A percentile compares a stretch with the other conserved stretches of the same genome.
Conservation (phyloP, 2,113 vertebrate species). For the Terrapene triunguis region DNA sequence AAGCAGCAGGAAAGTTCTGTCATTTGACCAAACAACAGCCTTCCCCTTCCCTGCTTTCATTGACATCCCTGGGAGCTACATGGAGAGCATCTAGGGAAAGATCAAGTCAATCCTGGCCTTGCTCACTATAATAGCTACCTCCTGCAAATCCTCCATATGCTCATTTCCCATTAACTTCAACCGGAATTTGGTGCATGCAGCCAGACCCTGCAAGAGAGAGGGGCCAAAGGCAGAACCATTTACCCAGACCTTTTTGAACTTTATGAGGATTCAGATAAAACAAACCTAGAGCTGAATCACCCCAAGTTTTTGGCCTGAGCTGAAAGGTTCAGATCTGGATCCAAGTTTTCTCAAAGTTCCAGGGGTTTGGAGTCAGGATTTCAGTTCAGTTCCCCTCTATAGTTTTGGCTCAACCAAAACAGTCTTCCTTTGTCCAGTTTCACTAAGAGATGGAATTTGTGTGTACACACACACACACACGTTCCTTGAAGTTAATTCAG, state of each 20-base stretch:
- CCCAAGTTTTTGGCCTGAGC: background rate
- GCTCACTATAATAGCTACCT: background rate
- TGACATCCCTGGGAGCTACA: accelerated
- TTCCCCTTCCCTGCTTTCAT: background rate
- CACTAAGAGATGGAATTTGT: background rate
- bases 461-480: background rate
- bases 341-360: background rate
- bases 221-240: background rate
- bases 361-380: background rate
- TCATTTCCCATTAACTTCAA: background rate
- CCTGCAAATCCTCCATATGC: background rate
- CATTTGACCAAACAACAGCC: background rate
- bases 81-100: accelerated
- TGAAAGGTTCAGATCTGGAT: background rate
- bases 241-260: background rate
- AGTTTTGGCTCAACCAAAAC: background rate
- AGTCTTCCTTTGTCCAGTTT: background rate
- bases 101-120: background rate
- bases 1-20: background rate
- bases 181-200: accelerated
- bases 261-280: background rate
- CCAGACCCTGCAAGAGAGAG: background rate
- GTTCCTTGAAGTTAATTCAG: background rate
- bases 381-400: background rate
- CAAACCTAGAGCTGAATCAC: background rate